These are phyloP conservation scores for Dermolepida albohirtum DNA, from an alignment of 2,888 invertebrate species.

Conservation along the genomic window DNA sequence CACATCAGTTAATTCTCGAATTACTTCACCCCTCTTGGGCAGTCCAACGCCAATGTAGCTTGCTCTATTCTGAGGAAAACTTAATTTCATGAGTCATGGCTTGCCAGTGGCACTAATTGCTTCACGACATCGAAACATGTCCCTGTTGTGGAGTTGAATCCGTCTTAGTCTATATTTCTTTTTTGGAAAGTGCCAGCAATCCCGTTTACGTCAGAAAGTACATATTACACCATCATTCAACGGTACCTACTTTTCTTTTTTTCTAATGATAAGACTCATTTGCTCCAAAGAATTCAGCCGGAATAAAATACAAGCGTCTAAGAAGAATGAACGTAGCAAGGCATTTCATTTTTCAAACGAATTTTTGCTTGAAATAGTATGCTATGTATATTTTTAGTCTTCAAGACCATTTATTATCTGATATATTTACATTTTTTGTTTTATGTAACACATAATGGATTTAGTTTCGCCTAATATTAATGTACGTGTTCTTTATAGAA, in stretches of 20 bases:
- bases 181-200: constrained; percentile 13
- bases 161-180: constrained; percentile 10
- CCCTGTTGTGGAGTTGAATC: constrained; percentile 11
- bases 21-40: constrained; percentile 22
- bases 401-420: constrained; percentile 24
- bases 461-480: neutral
- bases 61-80: constrained; percentile 8
- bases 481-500: too few species aligned
- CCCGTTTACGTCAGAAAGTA: constrained; percentile 27
- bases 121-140: constrained; percentile 40
- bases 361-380: constrained; percentile 10
- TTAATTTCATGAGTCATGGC: constrained; percentile 30
- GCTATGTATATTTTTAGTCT: constrained; percentile 3
- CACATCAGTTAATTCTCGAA: constrained; percentile 28
- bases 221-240: constrained; percentile 33
- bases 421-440: neutral
- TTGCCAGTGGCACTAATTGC: constrained; percentile 41
- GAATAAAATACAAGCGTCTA: constrained; percentile 27
- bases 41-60: constrained; percentile 28
- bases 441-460: neutral
- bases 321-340: constrained; percentile 23
- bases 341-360: constrained; percentile 22
- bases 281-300: constrained; percentile 14
- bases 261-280: constrained; percentile 37
- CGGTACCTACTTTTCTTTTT: constrained; percentile 19